Evolutionary conservation across 1,140 invertebrate species (phyloP), one percentile per base, ranked within the genome.

Genomic region (Brachionus asplanchnoidis): DNA sequence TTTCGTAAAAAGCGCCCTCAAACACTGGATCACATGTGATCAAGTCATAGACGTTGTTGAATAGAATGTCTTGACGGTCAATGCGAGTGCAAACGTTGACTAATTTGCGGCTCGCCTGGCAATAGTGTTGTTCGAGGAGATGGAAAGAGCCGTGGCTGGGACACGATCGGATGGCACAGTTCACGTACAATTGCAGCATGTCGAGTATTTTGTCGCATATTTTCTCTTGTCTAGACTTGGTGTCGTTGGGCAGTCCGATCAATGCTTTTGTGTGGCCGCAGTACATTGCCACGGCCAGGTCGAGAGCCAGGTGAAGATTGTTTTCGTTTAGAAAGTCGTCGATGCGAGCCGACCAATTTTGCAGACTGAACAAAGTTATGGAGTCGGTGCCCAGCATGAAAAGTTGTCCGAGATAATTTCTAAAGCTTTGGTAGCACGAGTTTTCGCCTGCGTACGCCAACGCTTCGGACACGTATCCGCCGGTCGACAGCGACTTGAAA

Each of bases 401-500:
- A 11, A 98, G 88, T 86, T 96, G 94, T 70, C 93, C 94, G 50
- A 93, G 93, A 85, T 93, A 92, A 77, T 93, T 94, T 82, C 94
- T 92, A 20, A 96, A 92, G 17, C 96, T 96, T 86, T 97, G 96
- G 87, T 96, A 96, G 87, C 95, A 96, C 7, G 95, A 95, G 87
- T 93, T 92, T 88, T 95, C 94, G 0, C 95, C 95, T 56, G 93
- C 94, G 84, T 92, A 89, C 0, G 95, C 95, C 93, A 94, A 86
- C n/a, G 93, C 93, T 87, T 92, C 91, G 87, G 93, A 93, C 77
- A 95, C 94, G 89, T 94, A 94, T 42, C 94, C 87, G 42, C 93
- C 94, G 11, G 93, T 94, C 3, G 92, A 92, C 28, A 94, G 86
- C 50, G 93, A 94, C 89, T 98, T 97, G 87, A 97, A 98, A 90